Conservation (phyloP, 2,888 invertebrate genomes). For the Barypeithes pellucidus region DNA sequence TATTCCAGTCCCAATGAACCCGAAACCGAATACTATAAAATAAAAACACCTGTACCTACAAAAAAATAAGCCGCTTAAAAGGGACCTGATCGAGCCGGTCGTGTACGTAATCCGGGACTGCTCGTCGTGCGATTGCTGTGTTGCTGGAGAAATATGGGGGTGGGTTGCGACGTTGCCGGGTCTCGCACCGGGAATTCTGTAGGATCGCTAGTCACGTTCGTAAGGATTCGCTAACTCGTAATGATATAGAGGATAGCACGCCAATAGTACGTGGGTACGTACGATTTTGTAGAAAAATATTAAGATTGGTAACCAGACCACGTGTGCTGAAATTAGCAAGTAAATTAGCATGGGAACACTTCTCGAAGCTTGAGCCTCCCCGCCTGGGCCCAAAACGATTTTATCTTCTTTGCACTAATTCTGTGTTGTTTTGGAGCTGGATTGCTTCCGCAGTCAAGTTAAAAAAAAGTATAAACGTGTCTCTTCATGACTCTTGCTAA, state of each 20-base stretch:
- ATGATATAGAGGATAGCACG: slow-evolving; percentile 9
- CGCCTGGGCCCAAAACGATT: no score
- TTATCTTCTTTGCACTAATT: no score
- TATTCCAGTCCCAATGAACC: not conserved
- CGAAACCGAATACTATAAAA: slow-evolving; percentile 14
- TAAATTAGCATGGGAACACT: no score
- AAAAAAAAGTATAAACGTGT: no score
- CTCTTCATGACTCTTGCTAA: no score
- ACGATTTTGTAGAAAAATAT: no score
- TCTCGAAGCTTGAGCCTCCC: no score
- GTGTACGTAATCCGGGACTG: slow-evolving; percentile 43
- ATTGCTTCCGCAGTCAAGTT: no score
- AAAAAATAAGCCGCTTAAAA: slow-evolving; percentile 26
- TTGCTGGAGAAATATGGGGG: slow-evolving; percentile 47
- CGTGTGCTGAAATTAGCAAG: no score
- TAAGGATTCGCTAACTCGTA: slow-evolving; percentile 29
- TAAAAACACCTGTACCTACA: slow-evolving; percentile 35
- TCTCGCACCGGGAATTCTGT: slow-evolving; percentile 16
- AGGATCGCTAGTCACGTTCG: slow-evolving; percentile 12
- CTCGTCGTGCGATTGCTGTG: slow-evolving; percentile 34
- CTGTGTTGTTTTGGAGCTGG: no score
- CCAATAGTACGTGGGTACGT: slow-evolving; percentile 20
- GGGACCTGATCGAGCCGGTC: slow-evolving; percentile 14
- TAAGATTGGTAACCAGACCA: no score
- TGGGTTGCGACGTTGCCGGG: slow-evolving; percentile 47